These are phyloP conservation scores for Pseudolaguvia tuberculata DNA, from an alignment of 2,113 vertebrate species.

Conservation along the genomic window DNA sequence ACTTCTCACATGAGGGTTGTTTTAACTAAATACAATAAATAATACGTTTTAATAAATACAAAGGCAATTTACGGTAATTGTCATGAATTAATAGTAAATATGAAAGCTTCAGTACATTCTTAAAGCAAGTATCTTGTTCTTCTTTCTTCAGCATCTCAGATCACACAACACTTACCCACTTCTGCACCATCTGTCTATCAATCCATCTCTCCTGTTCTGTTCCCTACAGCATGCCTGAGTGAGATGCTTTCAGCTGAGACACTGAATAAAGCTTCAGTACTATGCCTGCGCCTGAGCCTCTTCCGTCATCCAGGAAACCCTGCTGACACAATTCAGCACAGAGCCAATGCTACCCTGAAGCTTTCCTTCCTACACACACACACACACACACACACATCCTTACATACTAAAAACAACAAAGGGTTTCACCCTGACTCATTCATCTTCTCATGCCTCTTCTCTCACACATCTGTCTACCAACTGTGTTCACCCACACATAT, in stretches of 20 bases:
- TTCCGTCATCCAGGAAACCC: conserved; percentile 12
- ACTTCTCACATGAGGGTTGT: no score
- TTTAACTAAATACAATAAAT: no score
- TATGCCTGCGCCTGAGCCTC: neutral
- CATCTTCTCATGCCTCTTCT: conserved; percentile 21
- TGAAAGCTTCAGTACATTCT: neutral
- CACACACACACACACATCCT: conserved; percentile 8
- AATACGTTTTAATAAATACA: neutral
- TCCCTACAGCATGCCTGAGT: conserved; percentile 4
- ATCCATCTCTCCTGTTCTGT: neutral
- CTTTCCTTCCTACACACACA: conserved; percentile 2
- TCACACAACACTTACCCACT: conserved; percentile 45
- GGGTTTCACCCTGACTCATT: conserved; percentile 30
- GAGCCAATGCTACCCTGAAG: conserved; percentile 40
- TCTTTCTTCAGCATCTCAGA: conserved; percentile 4
- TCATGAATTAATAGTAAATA: neutral
- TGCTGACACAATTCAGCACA: conserved; percentile 28
- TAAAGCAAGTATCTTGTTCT: neutral
- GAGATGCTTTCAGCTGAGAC: conserved; percentile 19
- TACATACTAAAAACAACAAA: conserved; percentile 28
- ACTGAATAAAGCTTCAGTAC: conserved; percentile 18
- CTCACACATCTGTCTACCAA: conserved; percentile 26
- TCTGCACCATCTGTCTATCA: conserved; percentile 47
- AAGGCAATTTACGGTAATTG: neutral
- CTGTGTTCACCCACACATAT: conserved; percentile 11